These are phyloP conservation scores for Chloroceryle aenea DNA, from an alignment of 2,113 vertebrate genomes.

Conservation along the genomic window DNA sequence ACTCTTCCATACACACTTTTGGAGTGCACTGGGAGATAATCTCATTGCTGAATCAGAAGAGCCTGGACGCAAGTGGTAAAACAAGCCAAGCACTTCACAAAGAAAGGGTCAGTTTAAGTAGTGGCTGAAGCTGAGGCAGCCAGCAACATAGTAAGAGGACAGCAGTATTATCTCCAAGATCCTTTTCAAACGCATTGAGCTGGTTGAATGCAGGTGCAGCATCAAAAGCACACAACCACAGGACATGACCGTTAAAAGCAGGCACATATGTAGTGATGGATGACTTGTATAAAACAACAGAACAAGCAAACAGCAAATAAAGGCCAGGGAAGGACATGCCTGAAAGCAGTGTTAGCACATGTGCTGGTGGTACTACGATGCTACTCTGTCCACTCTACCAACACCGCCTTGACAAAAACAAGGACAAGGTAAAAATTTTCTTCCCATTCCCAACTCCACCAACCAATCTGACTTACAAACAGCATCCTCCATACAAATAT, in stretches of 20 bases:
- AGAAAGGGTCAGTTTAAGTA: neutral
- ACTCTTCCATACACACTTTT: neutral
- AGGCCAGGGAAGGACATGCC: neutral
- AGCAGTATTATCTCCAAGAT: neutral
- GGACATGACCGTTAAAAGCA: neutral
- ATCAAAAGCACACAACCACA: accelerated
- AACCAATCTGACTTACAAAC: neutral
- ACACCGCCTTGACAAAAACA: neutral
- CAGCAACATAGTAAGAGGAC: neutral
- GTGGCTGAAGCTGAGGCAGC: neutral
- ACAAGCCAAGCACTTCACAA: neutral
- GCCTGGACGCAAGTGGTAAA: accelerated
- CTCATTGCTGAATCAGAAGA: accelerated
- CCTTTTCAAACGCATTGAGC: neutral
- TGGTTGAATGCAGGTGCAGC: conserved; percentile 22
- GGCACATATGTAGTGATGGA: neutral
- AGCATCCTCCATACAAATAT: neutral
- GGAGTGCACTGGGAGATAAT: neutral
- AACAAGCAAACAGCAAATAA: neutral
- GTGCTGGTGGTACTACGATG: neutral
- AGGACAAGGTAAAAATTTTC: neutral
- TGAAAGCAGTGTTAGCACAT: neutral
- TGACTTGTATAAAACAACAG: neutral
- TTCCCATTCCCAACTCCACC: neutral
- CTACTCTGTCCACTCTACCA: neutral